Conservation (phyloP, 2,888 invertebrate genomes). For the Belgica antarctica region DNA sequence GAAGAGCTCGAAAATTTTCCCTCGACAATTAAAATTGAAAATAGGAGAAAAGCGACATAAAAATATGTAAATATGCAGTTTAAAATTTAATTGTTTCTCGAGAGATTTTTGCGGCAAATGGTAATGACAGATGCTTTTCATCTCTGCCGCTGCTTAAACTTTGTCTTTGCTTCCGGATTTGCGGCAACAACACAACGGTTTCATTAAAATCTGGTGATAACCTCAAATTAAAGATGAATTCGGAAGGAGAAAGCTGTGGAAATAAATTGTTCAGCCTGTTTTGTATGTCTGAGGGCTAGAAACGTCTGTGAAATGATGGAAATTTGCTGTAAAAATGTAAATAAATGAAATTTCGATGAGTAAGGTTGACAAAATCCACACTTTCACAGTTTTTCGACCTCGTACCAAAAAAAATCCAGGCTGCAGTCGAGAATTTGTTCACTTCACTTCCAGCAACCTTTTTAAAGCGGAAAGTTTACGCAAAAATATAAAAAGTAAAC, state of each 20-base stretch:
- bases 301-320: neutral
- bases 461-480: constrained; percentile 27
- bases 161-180: constrained; percentile 24
- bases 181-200: neutral
- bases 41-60: neutral
- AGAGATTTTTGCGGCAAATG: constrained; percentile 35
- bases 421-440: constrained; percentile 5
- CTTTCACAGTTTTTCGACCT: too few species aligned
- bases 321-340: neutral
- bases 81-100: constrained; percentile 42
- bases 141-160: constrained; percentile 24
- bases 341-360: too few species aligned
- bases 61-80: constrained; percentile 43
- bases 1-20: neutral
- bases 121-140: constrained; percentile 42
- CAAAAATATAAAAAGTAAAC: constrained; percentile 32
- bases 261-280: neutral
- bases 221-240: too few species aligned
- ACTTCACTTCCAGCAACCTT: neutral
- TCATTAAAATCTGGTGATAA: neutral
- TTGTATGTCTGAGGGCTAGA: too few species aligned
- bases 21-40: neutral
- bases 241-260: too few species aligned
- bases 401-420: too few species aligned
- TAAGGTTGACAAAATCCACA: too few species aligned